phyloP scores from a whole-genome alignment of 2,888 invertebrate species.

The Dryococelus australis region DNA sequence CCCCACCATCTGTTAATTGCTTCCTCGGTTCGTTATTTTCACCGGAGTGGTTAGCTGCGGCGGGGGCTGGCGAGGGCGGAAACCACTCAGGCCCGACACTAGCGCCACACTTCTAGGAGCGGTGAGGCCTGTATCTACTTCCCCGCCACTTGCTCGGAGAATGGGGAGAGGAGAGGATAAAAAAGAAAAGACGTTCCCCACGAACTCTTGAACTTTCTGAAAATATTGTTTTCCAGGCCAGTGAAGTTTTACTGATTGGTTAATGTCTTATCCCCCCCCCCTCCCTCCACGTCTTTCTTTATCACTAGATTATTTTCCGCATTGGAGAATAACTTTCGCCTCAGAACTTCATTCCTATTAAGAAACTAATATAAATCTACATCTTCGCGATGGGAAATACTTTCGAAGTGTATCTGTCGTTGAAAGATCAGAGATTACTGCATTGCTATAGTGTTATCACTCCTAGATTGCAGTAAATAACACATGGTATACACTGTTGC shows the following conservation, averaged over 20 bases:
- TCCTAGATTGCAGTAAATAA: too few relatives aligned
- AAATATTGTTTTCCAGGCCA: background rate
- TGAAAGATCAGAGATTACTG: too few relatives aligned
- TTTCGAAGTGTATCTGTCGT: too few relatives aligned
- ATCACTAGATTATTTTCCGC: background rate
- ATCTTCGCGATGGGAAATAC: too few relatives aligned
- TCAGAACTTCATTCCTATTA: background rate
- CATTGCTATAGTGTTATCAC: too few relatives aligned
- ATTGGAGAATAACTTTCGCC: background rate
- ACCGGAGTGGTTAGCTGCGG: background rate
- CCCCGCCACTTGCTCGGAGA: background rate
- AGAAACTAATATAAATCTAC: too few relatives aligned
- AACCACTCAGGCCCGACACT: background rate
- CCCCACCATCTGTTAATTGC: background rate
- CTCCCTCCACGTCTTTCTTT: background rate
- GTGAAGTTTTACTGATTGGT: background rate
- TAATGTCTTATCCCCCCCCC: background rate
- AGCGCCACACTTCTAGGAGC: background rate
- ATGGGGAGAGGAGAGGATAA: background rate
- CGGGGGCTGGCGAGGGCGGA: background rate
- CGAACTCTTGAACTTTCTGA: conserved; percentile 1
- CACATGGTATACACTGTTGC: too few relatives aligned
- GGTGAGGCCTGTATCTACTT: background rate
- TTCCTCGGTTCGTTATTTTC: conserved; percentile 16
- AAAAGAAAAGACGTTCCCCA: background rate